Conservation (phyloP, 2,797 vertebrate species). For the Gymnothorax javanicus region DNA sequence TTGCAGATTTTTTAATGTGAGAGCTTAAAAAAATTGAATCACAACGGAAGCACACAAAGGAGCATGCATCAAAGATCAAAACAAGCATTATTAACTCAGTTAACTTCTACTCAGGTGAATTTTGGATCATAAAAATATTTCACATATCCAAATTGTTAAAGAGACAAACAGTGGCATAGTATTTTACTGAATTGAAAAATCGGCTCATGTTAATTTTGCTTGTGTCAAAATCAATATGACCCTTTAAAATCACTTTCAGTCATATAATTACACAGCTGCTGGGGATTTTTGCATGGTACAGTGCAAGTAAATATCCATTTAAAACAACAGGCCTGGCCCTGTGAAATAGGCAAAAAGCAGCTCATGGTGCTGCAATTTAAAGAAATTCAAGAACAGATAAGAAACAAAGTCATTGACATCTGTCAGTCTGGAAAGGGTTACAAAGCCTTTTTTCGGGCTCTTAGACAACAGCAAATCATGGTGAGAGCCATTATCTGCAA, state of each 20-base stretch:
- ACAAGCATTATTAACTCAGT: not conserved
- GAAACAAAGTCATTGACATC: too few relatives aligned
- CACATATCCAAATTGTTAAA: not conserved
- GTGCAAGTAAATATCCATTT: too few relatives aligned
- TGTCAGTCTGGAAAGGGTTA: too few relatives aligned
- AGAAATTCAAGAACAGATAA: too few relatives aligned
- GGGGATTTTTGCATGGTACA: not conserved
- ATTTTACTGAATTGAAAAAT: not conserved
- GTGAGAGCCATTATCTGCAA: too few relatives aligned
- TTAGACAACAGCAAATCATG: too few relatives aligned
- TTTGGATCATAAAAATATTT: not conserved
- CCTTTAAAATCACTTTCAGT: not conserved
- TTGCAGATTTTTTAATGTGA: not conserved
- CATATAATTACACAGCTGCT: not conserved
- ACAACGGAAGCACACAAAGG: not conserved
- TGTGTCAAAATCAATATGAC: not conserved
- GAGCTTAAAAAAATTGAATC: not conserved
- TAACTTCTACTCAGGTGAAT: not conserved
- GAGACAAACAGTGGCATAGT: not conserved
- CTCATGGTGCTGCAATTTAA: too few relatives aligned
- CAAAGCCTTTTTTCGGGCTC: too few relatives aligned
- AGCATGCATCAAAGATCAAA: not conserved
- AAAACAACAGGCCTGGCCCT: too few relatives aligned
- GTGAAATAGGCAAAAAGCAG: too few relatives aligned
- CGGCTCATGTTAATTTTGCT: not conserved